Evolutionary conservation across 2,888 invertebrate genomes (phyloP).

Genomic region (Macaria liturata): DNA sequence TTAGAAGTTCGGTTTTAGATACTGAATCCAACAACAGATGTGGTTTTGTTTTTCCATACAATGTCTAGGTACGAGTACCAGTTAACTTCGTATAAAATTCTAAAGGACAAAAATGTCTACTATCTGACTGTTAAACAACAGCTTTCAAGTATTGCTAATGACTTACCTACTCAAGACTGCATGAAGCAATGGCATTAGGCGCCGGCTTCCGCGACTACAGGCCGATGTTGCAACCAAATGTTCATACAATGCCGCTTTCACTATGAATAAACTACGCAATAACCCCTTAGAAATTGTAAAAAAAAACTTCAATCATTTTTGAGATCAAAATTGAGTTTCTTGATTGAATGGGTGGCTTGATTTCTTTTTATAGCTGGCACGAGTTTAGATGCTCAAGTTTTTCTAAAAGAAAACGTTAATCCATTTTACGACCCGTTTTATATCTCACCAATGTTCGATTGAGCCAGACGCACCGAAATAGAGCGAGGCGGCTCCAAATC

Average conservation of each 20-base stretch:
- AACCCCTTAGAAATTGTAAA: no score
- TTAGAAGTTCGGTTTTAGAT: no score
- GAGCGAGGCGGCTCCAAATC: conserved; percentile 24
- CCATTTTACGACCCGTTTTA: conserved; percentile 4
- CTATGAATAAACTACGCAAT: conserved; percentile 38
- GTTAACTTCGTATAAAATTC: no score
- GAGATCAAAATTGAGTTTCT: not conserved
- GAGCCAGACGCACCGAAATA: conserved; percentile 23
- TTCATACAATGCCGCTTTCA: conserved; percentile 55
- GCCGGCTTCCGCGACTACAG: conserved; percentile 20
- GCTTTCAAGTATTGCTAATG: not conserved
- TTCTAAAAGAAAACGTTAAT: conserved; percentile 8
- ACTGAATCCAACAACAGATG: no score
- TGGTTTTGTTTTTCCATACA: no score
- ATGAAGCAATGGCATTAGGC: conserved; percentile 7
- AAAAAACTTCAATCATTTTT: no score
- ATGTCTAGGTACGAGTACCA: no score
- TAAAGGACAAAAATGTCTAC: no score
- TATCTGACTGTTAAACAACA: no score
- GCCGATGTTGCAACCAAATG: conserved; percentile 32
- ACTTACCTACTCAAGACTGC: not conserved
- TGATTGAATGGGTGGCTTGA: not conserved
- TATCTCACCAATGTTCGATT: conserved; percentile 6
- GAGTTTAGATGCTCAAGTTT: not conserved
- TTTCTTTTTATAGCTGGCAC: not conserved